Percentiles rank a stretch among this genome's conserved stretches.
These are phyloP conservation scores for Bergia puertoricense DNA, from an alignment of 92 coral and sea anemone species.

Conservation along the genomic window DNA sequence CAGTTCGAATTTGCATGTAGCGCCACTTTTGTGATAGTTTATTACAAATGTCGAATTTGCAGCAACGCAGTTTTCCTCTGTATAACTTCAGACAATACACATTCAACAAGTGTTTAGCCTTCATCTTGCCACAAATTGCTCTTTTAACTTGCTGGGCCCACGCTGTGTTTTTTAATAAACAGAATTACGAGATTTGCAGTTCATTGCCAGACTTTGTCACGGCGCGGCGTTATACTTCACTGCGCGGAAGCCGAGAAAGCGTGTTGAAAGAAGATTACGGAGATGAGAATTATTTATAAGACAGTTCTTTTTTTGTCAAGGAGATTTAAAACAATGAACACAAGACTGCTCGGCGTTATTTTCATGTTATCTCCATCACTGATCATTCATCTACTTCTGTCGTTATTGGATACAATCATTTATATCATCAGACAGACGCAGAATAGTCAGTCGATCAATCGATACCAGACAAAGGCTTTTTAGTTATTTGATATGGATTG, in stretches of 20 bases:
- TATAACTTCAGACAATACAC: not conserved
- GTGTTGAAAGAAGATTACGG: not conserved
- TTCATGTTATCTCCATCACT: too few relatives aligned
- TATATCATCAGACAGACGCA: too few relatives aligned
- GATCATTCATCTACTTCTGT: too few relatives aligned
- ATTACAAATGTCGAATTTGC: not conserved
- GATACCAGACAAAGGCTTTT: too few relatives aligned
- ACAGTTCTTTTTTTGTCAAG: too few relatives aligned
- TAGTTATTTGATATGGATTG: too few relatives aligned
- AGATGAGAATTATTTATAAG: too few relatives aligned
- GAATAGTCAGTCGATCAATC: too few relatives aligned
- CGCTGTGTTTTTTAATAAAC: not conserved
- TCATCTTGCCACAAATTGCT: not conserved
- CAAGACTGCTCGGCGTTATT: too few relatives aligned
- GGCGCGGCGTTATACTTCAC: not conserved
- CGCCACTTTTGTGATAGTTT: not conserved
- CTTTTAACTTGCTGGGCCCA: not conserved
- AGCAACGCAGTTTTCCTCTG: not conserved
- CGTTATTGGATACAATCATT: too few relatives aligned
- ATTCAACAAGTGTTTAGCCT: conserved; percentile 15
- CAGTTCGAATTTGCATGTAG: not conserved
- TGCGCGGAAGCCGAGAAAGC: not conserved
- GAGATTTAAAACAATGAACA: too few relatives aligned
- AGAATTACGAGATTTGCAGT: not conserved
- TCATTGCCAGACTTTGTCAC: not conserved